A percentile compares a stretch with the other conserved stretches of the same genome.
These are phyloP conservation scores for Oscheius sp. DNA, from an alignment of 2,888 invertebrate species.

Conservation along the genomic window DNA sequence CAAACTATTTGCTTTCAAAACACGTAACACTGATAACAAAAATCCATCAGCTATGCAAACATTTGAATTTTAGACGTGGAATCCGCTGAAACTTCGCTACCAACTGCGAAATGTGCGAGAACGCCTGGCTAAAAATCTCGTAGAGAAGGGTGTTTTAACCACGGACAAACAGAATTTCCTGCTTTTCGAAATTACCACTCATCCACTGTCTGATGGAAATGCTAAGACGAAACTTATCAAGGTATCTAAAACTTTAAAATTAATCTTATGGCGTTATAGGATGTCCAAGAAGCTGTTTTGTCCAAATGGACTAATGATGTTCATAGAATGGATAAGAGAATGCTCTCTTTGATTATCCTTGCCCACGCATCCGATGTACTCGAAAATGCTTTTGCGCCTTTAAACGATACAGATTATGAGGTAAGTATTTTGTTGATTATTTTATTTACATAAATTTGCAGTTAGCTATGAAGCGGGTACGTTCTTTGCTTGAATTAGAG, in stretches of 20 bases:
- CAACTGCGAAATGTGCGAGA: conserved; percentile 98
- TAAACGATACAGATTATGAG: conserved; percentile 77
- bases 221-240: conserved; percentile 95
- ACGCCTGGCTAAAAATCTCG: conserved; percentile 96
- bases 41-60: conserved; percentile 7
- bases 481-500: conserved; percentile 93
- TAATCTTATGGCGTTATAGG: conserved; percentile 50
- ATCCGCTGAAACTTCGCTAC: conserved; percentile 95
- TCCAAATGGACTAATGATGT: conserved; percentile 96
- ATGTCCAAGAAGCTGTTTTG: conserved; percentile 94
- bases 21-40: no score
- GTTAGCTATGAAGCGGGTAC: conserved; percentile 93
- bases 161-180: conserved; percentile 84
- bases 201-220: conserved; percentile 94
- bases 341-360: conserved; percentile 90
- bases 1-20: no score
- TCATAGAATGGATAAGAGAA: conserved; percentile 94
- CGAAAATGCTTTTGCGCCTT: conserved; percentile 98
- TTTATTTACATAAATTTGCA: conserved; percentile 57
- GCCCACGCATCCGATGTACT: conserved; percentile 98
- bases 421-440: conserved; percentile 32
- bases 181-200: conserved; percentile 99
- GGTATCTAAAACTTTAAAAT: conserved; percentile 63
- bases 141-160: conserved; percentile 82
- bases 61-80: conserved; percentile 84